Evolutionary conservation across 2,888 invertebrate species (phyloP), one percentile per base, ranked within the genome.

Genomic region (Blera fallax): DNA sequence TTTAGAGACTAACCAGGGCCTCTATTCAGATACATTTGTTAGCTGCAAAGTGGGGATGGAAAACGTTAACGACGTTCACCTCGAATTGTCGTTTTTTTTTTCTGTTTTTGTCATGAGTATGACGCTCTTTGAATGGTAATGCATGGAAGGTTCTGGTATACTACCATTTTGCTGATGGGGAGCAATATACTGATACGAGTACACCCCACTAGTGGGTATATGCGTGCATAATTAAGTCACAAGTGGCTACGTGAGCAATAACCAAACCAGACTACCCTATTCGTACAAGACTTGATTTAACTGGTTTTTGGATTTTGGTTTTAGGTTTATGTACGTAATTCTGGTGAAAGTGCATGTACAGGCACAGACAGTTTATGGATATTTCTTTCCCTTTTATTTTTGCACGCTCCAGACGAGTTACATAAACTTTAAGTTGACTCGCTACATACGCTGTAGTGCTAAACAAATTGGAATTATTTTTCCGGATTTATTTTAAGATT

Each of bases 1-100:
- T 10, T 14, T 34, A 6, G 65, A 65, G 50, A 65, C 65, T 65
- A 65, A 37, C 18, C 65, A 24, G 65, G 65, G 50, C 34, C 65
- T 34, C 50, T 64, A 27, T n/a, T 1, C n/a, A 14, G n/a, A 8
- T 7, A 32, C 1, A n/a, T 8, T 3, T n/a, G 37, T 32, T 10
- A 11, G 50, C 24, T 4, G 24, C 24, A 3, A 4, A 24, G n/a
- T 24, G 6, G 50, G 50, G 50, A n/a, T n/a, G n/a, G 5, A n/a
- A 3, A 5, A 50, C 24, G 7, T 11, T 24, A 21, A n/a, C n/a
- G 11, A 48, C n/a, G 11, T 24, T 50, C 24, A 24, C 5, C 11
- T 24, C 24, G 24, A 24, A n/a, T n/a, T n/a, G n/a, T n/a, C n/a
- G n/a, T n/a, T n/a, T n/a, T n/a, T n/a, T n/a, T n/a, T n/a, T n/a